A percentile compares a stretch with the other conserved stretches of the same genome.
These are phyloP conservation scores for Chymomyza procnemis DNA, from an alignment of 2,888 invertebrate genomes.

Conservation along the genomic window DNA sequence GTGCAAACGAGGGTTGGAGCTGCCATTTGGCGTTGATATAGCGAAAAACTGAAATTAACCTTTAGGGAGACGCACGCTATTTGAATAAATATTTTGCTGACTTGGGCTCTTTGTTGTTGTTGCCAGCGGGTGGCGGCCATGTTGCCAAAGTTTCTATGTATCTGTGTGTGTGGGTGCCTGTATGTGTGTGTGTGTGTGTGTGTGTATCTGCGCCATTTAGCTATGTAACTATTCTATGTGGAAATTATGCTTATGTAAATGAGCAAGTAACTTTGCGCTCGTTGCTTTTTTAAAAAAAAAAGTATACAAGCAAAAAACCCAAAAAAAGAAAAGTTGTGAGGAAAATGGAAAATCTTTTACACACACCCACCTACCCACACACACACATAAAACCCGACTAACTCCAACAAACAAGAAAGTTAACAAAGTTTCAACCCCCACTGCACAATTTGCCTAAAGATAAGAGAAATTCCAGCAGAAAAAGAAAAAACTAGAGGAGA, in stretches of 20 bases:
- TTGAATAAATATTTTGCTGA: slow-evolving; percentile 77
- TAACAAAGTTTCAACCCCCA: slow-evolving; percentile 59
- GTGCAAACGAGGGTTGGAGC: neutral
- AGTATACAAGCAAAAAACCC: too few relatives aligned
- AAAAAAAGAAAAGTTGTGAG: neutral
- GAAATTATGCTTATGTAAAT: slow-evolving; percentile 75
- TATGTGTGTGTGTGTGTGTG: neutral
- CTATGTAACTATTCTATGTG: slow-evolving; percentile 69
- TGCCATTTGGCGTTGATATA: slow-evolving; percentile 31
- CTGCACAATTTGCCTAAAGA: slow-evolving; percentile 35
- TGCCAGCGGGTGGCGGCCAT: slow-evolving; percentile 15
- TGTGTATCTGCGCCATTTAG: slow-evolving; percentile 22
- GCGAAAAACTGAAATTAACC: slow-evolving; percentile 73
- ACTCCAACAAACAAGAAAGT: slow-evolving; percentile 35
- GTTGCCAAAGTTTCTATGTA: slow-evolving; percentile 4
- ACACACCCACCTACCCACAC: slow-evolving; percentile 7
- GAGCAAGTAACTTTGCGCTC: slow-evolving; percentile 40
- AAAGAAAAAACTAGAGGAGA: slow-evolving; percentile 10
- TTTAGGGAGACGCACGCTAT: slow-evolving; percentile 69
- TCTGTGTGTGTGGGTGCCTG: neutral
- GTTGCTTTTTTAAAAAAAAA: slow-evolving; percentile 31
- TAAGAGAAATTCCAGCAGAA: slow-evolving; percentile 19
- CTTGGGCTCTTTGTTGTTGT: slow-evolving; percentile 43
- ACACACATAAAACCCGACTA: slow-evolving; percentile 1
- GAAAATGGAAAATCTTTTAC: neutral